These are phyloP conservation scores for Halictus ligatus DNA, from an alignment of 2,888 invertebrate species.

Conservation along the genomic window DNA sequence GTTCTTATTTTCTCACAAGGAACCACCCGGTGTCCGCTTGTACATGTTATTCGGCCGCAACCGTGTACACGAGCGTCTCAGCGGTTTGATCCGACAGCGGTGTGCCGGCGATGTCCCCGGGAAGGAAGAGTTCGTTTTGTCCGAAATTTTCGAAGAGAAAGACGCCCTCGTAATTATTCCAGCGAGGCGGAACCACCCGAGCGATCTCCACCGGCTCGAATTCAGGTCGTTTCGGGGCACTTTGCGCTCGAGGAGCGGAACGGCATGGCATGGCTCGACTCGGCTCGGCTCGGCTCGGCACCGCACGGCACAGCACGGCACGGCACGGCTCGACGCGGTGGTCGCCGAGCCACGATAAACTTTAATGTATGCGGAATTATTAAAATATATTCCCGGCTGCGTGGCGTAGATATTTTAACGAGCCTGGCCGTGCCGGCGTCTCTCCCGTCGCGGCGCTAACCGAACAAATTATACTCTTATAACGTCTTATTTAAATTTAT, in stretches of 20 bases:
- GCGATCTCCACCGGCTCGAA: constrained; percentile 56
- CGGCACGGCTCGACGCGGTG: constrained; percentile 37
- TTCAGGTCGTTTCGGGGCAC: constrained; percentile 68
- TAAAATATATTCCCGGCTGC: constrained; percentile 83
- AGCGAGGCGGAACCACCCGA: constrained; percentile 60
- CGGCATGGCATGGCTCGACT: constrained; percentile 37
- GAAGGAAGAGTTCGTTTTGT: not conserved
- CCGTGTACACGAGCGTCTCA: not conserved
- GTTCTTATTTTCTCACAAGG: too few species aligned
- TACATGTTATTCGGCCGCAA: too few species aligned
- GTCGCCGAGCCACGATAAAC: constrained; percentile 79
- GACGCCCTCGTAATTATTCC: constrained; percentile 62
- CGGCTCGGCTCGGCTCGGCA: constrained; percentile 18
- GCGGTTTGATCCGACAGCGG: not conserved
- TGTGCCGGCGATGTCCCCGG: too few species aligned
- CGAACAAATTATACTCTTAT: constrained; percentile 81
- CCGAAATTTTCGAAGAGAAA: constrained; percentile 27
- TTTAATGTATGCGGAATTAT: constrained; percentile 84
- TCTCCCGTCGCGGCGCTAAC: constrained; percentile 65
- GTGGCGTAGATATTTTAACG: constrained; percentile 83
- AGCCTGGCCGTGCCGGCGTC: constrained; percentile 66
- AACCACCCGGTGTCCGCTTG: too few species aligned
- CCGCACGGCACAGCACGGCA: constrained; percentile 21
- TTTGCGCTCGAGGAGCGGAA: constrained; percentile 64
- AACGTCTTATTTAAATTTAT: constrained; percentile 81